A percentile compares a stretch with the other conserved stretches of the same genome.
These are phyloP conservation scores for Atherix ibis DNA, from an alignment of 2,888 invertebrate genomes.

Conservation along the genomic window DNA sequence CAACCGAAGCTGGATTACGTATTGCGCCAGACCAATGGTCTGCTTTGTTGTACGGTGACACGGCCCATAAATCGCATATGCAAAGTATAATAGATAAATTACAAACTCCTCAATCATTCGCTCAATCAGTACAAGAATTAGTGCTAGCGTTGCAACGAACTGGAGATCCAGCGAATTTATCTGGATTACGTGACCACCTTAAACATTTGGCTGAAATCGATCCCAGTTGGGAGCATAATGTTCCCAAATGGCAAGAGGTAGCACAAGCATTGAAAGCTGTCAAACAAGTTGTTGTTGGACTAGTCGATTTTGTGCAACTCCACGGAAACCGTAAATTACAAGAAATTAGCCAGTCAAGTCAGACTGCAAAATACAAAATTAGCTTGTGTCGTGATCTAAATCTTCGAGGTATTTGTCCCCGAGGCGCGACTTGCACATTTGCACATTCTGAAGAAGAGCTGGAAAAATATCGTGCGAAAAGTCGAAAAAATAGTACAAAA, in stretches of 20 bases:
- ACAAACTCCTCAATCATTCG: slow-evolving; percentile 86
- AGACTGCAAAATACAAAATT: slow-evolving; percentile 68
- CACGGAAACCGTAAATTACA: slow-evolving; percentile 52
- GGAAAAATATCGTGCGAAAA: slow-evolving; percentile 58
- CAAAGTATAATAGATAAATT: slow-evolving; percentile 80
- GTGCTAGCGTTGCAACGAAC: slow-evolving; percentile 81
- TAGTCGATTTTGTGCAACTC: slow-evolving; percentile 61
- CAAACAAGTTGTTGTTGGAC: slow-evolving; percentile 53
- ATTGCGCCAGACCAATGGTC: slow-evolving; percentile 99
- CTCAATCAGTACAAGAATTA: slow-evolving; percentile 78
- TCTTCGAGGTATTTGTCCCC: slow-evolving; percentile 64
- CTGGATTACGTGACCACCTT: slow-evolving; percentile 59
- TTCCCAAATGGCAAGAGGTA: slow-evolving; percentile 47
- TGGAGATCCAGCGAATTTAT: slow-evolving; percentile 66
- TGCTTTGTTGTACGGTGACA: slow-evolving; percentile 87
- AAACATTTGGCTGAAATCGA: slow-evolving; percentile 78
- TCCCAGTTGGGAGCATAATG: slow-evolving; percentile 55
- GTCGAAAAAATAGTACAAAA: slow-evolving; percentile 37
- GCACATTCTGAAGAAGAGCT: slow-evolving; percentile 85
- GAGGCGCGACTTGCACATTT: slow-evolving; percentile 78
- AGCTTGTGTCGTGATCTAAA: slow-evolving; percentile 78
- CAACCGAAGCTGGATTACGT: slow-evolving; percentile 88
- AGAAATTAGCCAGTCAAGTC: slow-evolving; percentile 40
- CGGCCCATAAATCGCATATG: slow-evolving; percentile 93
- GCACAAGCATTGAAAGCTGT: slow-evolving; percentile 52